phyloP scores from a whole-genome alignment of 2,113 vertebrate genomes.

The Rafetus swinhoei region DNA sequence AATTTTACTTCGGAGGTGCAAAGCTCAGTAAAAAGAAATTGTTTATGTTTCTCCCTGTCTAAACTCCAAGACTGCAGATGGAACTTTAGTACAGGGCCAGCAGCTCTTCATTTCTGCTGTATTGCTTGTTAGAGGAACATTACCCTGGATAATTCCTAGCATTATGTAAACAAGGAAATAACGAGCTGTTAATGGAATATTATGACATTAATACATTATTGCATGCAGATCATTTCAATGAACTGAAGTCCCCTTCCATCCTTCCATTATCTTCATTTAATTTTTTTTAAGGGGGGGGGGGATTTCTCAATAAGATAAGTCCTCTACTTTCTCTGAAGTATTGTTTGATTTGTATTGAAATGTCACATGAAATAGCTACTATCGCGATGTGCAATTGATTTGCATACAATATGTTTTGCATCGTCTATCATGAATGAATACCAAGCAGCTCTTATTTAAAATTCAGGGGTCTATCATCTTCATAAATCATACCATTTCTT shows the following conservation, averaged over 20 bases:
- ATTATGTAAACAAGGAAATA: conserved; percentile 52
- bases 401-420: neutral
- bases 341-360: conserved; percentile 5
- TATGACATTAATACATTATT: conserved; percentile 39
- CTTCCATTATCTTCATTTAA: neutral
- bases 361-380: neutral
- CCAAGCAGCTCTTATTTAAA: neutral
- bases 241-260: conserved; percentile 21
- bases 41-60: conserved; percentile 7
- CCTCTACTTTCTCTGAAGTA: neutral
- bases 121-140: neutral
- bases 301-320: neutral
- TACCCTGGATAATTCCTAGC: conserved; percentile 27
- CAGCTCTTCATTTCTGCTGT: conserved; percentile 15
- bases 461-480: neutral
- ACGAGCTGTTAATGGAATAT: conserved; percentile 55
- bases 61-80: neutral
- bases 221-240: conserved; percentile 10
- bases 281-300: neutral
- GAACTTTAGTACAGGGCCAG: neutral
- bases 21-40: neutral
- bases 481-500: neutral
- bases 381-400: neutral
- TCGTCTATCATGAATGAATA: neutral
- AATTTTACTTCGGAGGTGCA: neutral